A percentile compares a stretch with the other conserved stretches of the same genome.
These are phyloP conservation scores for Phrynosoma blainvillii DNA, from an alignment of 2,113 vertebrate species.

Conservation along the genomic window DNA sequence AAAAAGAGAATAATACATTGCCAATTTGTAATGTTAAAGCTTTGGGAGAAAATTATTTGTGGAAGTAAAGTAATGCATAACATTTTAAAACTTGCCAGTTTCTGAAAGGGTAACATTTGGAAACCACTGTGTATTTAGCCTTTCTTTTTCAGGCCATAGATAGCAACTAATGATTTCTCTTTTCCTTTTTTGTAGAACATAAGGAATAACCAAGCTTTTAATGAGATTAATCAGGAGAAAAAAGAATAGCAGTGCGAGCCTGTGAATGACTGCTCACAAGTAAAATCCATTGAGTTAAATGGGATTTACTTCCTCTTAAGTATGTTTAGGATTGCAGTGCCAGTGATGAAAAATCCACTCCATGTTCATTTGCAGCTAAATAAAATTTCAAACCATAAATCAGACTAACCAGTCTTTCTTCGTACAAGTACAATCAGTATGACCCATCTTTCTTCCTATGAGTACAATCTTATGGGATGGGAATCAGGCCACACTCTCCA, in stretches of 20 bases:
- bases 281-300: neutral
- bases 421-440: too few species aligned
- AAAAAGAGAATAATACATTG: neutral
- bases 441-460: neutral
- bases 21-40: rapidly evolving
- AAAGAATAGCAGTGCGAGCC: neutral
- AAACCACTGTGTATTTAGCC: neutral
- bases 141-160: constrained; percentile 14
- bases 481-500: too few species aligned
- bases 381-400: constrained; percentile 19
- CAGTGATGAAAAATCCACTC: neutral
- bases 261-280: neutral
- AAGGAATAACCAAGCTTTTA: neutral
- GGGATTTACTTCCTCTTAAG: neutral
- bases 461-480: neutral
- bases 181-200: rapidly evolving
- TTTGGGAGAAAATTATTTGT: neutral
- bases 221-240: constrained; percentile 7
- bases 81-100: neutral
- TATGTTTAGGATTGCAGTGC: neutral
- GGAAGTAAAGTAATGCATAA: neutral
- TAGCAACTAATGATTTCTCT: neutral
- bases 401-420: neutral
- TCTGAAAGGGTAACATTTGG: neutral
- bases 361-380: constrained; percentile 15